Conservation (phyloP, 2,888 invertebrate species). For the Dorcus hopei region DNA sequence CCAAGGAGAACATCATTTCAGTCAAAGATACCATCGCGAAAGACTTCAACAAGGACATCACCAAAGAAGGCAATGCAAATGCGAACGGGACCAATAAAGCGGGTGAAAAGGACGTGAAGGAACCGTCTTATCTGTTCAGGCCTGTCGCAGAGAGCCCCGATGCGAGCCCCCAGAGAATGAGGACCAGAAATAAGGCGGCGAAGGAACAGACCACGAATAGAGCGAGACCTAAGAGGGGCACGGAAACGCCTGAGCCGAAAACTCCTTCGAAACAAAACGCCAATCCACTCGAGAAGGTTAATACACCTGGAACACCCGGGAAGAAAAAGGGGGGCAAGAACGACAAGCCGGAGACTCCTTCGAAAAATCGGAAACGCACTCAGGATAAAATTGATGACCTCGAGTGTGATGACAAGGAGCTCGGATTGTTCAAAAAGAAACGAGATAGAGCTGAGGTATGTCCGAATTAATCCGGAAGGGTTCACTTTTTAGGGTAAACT, state of each 20-base stretch:
- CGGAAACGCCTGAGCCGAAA: constrained; percentile 56
- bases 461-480: background rate
- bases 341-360: constrained; percentile 55
- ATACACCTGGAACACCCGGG: constrained; percentile 39
- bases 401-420: constrained; percentile 51
- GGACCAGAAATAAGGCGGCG: constrained; percentile 78
- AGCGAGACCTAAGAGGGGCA: constrained; percentile 59
- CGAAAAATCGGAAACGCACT: constrained; percentile 54
- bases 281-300: constrained; percentile 33
- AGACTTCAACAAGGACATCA: constrained; percentile 13
- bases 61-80: constrained; percentile 18
- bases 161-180: constrained; percentile 83
- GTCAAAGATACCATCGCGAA: constrained; percentile 16
- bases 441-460: constrained; percentile 47
- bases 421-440: constrained; percentile 51
- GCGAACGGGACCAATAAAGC: constrained; percentile 7
- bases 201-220: constrained; percentile 64
- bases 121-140: constrained; percentile 29
- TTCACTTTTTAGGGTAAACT: background rate
- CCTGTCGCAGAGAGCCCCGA: constrained; percentile 61
- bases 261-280: constrained; percentile 52
- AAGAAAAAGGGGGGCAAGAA: constrained; percentile 43
- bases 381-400: constrained; percentile 49
- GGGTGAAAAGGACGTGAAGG: constrained; percentile 23
- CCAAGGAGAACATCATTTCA: constrained; percentile 16